Percentiles rank a stretch among this genome's conserved stretches.
Conservation (phyloP, 2,888 invertebrate genomes). For the Drosophila diplacantha region DNA sequence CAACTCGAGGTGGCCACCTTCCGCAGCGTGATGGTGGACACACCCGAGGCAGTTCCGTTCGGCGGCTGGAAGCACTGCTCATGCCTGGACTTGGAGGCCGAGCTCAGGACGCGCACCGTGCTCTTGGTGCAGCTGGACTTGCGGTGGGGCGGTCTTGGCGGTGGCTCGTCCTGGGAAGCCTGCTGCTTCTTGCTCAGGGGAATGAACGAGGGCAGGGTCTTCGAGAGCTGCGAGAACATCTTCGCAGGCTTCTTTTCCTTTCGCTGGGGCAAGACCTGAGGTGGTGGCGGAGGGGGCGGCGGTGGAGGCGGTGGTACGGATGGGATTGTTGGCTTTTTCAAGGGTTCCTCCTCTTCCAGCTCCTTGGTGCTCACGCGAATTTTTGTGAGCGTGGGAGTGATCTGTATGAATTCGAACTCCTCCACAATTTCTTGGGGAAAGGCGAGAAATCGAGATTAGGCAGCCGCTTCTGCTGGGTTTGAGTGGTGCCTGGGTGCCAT, state of each 20-base stretch:
- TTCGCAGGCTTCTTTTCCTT: constrained; percentile 48
- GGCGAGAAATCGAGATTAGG: constrained; percentile 35
- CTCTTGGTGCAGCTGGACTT: constrained; percentile 83
- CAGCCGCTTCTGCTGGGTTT: constrained; percentile 17
- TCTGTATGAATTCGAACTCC: constrained; percentile 89
- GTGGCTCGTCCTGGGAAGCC: constrained; percentile 66
- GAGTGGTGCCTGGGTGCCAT: constrained; percentile 27
- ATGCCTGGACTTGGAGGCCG: constrained; percentile 64
- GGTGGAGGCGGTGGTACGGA: constrained; percentile 24
- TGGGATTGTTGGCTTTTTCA: constrained; percentile 16
- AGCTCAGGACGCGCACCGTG: constrained; percentile 80
- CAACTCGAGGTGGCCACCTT: constrained; percentile 59
- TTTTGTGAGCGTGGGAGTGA: constrained; percentile 88
- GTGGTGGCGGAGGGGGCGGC: constrained; percentile 11
- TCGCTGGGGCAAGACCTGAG: constrained; percentile 10
- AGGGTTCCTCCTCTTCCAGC: constrained; percentile 51
- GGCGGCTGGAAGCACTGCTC: constrained; percentile 76
- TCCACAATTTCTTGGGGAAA: constrained; percentile 77
- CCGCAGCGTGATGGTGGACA: constrained; percentile 75
- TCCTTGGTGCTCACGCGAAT: constrained; percentile 84
- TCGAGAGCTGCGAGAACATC: constrained; percentile 81
- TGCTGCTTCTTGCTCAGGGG: constrained; percentile 78
- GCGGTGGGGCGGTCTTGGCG: constrained; percentile 87
- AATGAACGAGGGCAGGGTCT: constrained; percentile 81
- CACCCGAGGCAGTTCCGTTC: constrained; percentile 57